Evolutionary conservation across 2,113 vertebrate species (phyloP).

Genomic region (Embiotoca jacksoni): DNA sequence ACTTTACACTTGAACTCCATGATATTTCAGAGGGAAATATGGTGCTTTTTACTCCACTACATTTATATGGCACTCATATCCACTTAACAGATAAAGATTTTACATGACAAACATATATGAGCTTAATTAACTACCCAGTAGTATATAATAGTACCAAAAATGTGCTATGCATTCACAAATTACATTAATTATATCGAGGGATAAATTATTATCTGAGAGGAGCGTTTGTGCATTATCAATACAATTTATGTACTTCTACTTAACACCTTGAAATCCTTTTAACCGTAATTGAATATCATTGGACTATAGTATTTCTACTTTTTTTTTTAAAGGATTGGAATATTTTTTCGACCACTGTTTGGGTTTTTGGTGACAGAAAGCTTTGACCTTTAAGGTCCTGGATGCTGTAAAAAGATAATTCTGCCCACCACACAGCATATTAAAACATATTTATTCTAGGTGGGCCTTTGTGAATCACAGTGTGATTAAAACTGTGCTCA

Average conservation of each 20-base stretch:
- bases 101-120: too few relatives aligned
- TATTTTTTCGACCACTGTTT: background rate
- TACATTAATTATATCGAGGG: too few relatives aligned
- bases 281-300: background rate
- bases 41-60: background rate
- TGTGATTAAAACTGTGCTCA: conserved; percentile 36
- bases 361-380: background rate
- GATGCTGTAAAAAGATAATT: conserved; percentile 20
- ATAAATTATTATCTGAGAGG: too few relatives aligned
- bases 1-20: background rate
- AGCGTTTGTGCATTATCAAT: too few relatives aligned
- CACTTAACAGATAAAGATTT: too few relatives aligned
- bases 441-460: background rate
- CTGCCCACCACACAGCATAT: background rate
- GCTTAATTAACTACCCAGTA: too few relatives aligned
- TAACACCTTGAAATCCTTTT: too few relatives aligned
- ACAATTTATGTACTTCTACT: background rate
- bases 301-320: background rate
- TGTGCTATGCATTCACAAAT: too few relatives aligned
- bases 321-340: background rate
- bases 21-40: background rate
- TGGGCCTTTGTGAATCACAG: conserved; percentile 18
- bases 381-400: conserved; percentile 35
- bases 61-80: too few relatives aligned
- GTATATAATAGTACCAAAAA: too few relatives aligned